Evolutionary conservation across 2,113 vertebrate species (phyloP).

Genomic region (Fregata magnificens): DNA sequence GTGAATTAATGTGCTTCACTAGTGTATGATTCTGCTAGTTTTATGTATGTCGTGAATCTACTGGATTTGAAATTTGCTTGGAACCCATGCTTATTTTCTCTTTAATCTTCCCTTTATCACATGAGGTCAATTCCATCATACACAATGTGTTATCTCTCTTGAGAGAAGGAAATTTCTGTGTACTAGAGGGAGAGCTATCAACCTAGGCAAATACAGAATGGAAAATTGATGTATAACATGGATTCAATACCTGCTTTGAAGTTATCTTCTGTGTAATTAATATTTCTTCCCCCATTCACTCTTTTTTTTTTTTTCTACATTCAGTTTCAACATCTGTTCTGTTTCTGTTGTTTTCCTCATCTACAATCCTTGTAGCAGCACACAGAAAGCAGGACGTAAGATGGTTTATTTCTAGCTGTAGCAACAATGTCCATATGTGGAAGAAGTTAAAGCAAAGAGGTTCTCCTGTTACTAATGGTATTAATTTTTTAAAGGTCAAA

Average conservation of each 20-base stretch:
- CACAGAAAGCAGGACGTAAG: neutral
- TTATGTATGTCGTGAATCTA: neutral
- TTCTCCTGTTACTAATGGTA: neutral
- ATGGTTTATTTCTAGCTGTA: neutral
- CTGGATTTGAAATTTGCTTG: neutral
- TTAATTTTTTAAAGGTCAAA: neutral
- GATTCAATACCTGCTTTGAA: neutral
- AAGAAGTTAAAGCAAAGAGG: neutral
- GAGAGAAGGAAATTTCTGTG: neutral
- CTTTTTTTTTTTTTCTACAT: neutral
- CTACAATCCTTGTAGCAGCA: neutral
- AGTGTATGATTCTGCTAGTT: neutral
- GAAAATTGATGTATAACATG: neutral
- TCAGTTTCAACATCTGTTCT: neutral
- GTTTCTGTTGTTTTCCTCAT: neutral
- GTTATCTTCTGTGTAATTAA: neutral
- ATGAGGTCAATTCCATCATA: neutral
- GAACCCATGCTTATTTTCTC: neutral
- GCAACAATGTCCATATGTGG: neutral
- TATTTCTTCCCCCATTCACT: neutral
- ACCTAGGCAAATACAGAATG: neutral
- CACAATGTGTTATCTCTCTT: neutral
- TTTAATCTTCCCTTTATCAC: neutral
- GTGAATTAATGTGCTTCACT: neutral
- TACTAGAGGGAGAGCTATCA: neutral